Conservation (phyloP, 2,797 vertebrate genomes). For the Aselliscus stoliczkanus region DNA sequence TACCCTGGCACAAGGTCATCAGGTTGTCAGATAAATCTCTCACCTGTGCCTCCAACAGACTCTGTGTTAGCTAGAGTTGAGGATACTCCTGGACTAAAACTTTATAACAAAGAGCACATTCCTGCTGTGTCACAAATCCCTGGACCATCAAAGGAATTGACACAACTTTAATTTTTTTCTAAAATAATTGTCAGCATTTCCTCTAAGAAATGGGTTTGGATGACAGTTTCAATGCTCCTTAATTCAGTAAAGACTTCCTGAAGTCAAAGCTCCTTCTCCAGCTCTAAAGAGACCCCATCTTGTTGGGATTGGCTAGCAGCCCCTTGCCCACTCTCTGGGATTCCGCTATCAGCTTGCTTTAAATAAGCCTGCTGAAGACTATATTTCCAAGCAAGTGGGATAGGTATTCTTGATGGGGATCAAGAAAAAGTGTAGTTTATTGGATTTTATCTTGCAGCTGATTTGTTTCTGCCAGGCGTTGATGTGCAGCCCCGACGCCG, state of each 20-base stretch:
- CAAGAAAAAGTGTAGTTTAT: constrained; percentile 33
- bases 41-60: neutral
- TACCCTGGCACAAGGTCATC: neutral
- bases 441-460: constrained; percentile 61
- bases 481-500: neutral
- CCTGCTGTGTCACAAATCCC: neutral
- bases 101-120: neutral
- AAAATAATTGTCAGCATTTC: neutral
- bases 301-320: neutral
- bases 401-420: constrained; percentile 40
- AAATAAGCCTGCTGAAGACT: constrained; percentile 35
- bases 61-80: neutral
- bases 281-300: neutral
- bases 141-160: neutral
- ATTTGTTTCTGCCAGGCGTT: constrained; percentile 65
- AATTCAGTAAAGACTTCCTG: neutral
- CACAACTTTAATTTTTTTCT: neutral
- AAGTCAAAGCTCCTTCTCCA: neutral
- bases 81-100: neutral
- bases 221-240: neutral
- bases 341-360: neutral
- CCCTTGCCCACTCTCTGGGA: neutral
- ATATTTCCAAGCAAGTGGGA: constrained; percentile 13
- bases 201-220: neutral
- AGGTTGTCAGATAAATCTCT: neutral